phyloP scores from a whole-genome alignment of 2,797 vertebrate genomes.

The Sorex maritimensis region DNA sequence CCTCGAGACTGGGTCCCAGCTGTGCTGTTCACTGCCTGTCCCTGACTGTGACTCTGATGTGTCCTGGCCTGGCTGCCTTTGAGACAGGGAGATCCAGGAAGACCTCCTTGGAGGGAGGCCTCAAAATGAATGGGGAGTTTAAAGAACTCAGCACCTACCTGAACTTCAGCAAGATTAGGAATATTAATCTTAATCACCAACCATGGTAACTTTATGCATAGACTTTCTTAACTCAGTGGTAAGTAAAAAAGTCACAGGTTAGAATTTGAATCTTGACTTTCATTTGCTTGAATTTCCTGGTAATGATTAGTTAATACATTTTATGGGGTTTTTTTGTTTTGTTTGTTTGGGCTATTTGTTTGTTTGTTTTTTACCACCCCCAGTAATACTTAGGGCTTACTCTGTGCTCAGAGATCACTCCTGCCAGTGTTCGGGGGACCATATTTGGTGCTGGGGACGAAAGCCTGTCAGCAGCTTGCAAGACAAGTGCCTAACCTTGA shows the following conservation, averaged over 20 bases:
- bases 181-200: background rate
- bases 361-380: no score
- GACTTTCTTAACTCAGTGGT: constrained; percentile 18
- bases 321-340: no score
- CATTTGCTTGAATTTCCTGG: constrained; percentile 7
- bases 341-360: no score
- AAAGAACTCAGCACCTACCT: background rate
- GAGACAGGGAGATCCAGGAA: constrained; percentile 1
- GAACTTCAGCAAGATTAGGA: background rate
- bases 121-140: constrained; percentile 54
- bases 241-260: background rate
- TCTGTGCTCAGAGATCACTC: no score
- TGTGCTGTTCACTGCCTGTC: background rate
- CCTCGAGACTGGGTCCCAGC: background rate
- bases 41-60: background rate
- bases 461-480: no score
- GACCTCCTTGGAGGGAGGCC: background rate
- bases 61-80: background rate
- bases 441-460: no score
- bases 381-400: no score
- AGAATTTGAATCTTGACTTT: constrained; percentile 25
- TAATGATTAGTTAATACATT: background rate
- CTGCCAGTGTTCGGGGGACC: no score
- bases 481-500: no score
- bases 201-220: background rate